Evolutionary conservation across 1,140 invertebrate species (phyloP).

Genomic region (Aplysia californica): DNA sequence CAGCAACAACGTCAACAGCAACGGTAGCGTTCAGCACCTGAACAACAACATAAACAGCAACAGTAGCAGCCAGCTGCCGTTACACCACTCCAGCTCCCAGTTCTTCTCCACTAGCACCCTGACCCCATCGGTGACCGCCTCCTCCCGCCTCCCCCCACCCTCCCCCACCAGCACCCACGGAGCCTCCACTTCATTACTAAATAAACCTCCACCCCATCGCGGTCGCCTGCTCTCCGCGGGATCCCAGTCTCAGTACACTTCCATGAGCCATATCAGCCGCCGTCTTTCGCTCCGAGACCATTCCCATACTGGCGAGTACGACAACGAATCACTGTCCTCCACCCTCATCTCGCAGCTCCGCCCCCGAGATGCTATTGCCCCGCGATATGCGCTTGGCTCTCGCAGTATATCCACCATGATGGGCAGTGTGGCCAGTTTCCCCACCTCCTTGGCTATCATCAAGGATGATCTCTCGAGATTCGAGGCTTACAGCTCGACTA

Average conservation of each 20-base stretch:
- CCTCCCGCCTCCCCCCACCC: background rate
- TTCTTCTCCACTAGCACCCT: background rate
- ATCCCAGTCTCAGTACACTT: background rate
- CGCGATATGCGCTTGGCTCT: background rate
- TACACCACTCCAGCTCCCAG: background rate
- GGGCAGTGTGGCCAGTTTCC: slow-evolving; percentile 19
- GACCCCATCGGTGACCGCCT: no score
- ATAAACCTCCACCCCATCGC: background rate
- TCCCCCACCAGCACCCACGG: background rate
- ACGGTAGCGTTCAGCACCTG: no score
- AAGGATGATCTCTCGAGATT: slow-evolving; percentile 20
- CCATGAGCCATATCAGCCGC: slow-evolving; percentile 7
- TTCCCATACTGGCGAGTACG: background rate
- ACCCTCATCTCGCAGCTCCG: background rate
- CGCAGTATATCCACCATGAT: slow-evolving; percentile 8
- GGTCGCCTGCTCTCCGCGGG: no score
- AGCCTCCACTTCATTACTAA: background rate
- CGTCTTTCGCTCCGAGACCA: background rate
- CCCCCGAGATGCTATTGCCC: background rate
- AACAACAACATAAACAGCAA: no score
- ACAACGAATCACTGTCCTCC: slow-evolving; percentile 11
- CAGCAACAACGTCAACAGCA: no score
- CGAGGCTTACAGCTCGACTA: slow-evolving; percentile 1
- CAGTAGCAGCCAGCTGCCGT: no score
- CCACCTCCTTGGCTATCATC: slow-evolving; percentile 18